Percentiles rank a stretch among this genome's conserved stretches.
Conservation (phyloP, 2,797 vertebrate species). For the Sandelia bainsii region DNA sequence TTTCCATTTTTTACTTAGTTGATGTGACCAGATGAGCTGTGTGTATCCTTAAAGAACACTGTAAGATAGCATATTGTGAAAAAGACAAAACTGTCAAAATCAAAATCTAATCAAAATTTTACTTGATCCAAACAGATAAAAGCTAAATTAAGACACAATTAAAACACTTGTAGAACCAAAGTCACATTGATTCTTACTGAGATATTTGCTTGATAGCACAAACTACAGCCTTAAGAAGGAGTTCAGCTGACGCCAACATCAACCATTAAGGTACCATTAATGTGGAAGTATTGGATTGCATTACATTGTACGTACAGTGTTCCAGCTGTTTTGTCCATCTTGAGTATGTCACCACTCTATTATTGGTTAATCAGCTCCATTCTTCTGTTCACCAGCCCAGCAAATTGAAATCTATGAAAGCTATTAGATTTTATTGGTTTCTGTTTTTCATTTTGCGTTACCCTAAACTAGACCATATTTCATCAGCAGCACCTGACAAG, state of each 20-base stretch:
- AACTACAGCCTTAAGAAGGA: conserved; percentile 2
- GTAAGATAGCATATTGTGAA: not conserved
- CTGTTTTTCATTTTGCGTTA: conserved; percentile 41
- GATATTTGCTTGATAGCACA: conserved; percentile 3
- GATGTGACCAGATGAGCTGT: too few relatives aligned
- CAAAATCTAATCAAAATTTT: too few relatives aligned
- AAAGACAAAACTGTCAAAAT: not conserved
- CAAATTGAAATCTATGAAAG: conserved; percentile 67
- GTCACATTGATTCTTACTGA: not conserved
- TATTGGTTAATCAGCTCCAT: conserved; percentile 37
- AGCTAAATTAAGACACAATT: conserved; percentile 7
- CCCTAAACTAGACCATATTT: conserved; percentile 41
- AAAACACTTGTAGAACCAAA: not conserved
- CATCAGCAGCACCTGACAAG: conserved; percentile 35
- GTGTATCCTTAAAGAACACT: too few relatives aligned
- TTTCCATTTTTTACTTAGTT: too few relatives aligned
- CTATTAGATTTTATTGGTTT: conserved; percentile 61
- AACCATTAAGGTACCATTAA: conserved; percentile 1
- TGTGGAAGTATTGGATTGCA: not conserved
- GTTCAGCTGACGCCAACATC: conserved; percentile 7
- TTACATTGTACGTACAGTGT: conserved; percentile 18
- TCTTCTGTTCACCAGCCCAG: conserved; percentile 55
- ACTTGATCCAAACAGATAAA: conserved; percentile 1
- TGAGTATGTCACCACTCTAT: conserved; percentile 13
- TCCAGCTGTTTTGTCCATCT: conserved; percentile 44